Conservation (phyloP, 2,113 vertebrate genomes). For the Myrmecobius fasciatus region DNA sequence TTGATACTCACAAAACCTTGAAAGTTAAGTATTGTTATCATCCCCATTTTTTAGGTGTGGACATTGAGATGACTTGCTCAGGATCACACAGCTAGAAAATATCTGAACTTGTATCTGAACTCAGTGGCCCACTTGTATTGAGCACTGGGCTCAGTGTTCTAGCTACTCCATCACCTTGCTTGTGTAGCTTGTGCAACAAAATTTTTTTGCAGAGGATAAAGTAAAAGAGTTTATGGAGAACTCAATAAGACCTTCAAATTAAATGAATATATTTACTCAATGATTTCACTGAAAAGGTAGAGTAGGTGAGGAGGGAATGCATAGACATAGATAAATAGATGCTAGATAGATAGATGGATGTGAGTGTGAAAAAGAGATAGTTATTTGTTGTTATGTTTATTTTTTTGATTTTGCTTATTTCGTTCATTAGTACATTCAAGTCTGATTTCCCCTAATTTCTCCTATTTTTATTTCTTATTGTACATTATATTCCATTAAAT, state of each 20-base stretch:
- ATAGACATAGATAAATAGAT: not conserved
- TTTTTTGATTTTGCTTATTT: not conserved
- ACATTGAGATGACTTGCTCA: constrained; percentile 25
- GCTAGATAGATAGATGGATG: no score
- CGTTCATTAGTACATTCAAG: not conserved
- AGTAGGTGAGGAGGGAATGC: not conserved
- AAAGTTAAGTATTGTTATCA: not conserved
- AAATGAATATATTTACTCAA: not conserved
- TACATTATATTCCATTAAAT: not conserved
- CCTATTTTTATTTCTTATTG: not conserved
- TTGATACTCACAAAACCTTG: constrained; percentile 44
- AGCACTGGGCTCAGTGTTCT: not conserved
- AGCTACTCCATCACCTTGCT: not conserved
- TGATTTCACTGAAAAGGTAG: not conserved
- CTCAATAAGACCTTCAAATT: not conserved
- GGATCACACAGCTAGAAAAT: not conserved
- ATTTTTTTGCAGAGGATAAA: not conserved
- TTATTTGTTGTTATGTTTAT: not conserved
- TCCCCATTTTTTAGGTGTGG: constrained; percentile 25
- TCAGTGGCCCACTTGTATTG: not conserved
- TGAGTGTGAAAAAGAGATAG: not conserved
- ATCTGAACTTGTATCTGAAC: constrained; percentile 1
- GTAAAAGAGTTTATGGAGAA: constrained; percentile 3
- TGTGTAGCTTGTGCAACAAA: not conserved
- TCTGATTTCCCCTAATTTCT: not conserved